Evolutionary conservation across 1,140 invertebrate genomes (phyloP).

Genomic region (Bombus waltoni): DNA sequence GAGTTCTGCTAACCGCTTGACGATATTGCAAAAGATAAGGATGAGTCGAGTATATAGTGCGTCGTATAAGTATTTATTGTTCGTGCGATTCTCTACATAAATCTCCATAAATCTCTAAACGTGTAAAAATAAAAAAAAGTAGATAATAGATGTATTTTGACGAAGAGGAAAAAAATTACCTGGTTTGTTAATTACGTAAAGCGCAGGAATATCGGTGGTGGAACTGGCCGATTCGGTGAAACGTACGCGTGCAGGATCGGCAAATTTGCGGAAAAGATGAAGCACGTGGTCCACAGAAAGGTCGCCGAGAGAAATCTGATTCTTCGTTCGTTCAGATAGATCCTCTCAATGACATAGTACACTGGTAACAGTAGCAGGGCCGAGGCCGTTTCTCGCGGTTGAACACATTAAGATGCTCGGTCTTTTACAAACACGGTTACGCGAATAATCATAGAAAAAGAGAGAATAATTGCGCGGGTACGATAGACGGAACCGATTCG

Average conservation of each 20-base stretch:
- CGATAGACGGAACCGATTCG: not conserved
- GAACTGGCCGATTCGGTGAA: not conserved
- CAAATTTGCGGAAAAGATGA: not conserved
- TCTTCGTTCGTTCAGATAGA: not conserved
- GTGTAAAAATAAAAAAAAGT: not conserved
- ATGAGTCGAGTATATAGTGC: not conserved
- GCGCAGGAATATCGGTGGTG: not conserved
- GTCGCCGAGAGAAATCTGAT: constrained; percentile 8
- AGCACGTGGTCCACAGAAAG: constrained; percentile 19
- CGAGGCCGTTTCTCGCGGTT: constrained; percentile 39
- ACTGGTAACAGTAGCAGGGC: constrained; percentile 30
- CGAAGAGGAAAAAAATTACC: not conserved
- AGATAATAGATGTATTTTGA: too few relatives aligned
- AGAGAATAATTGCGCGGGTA: not conserved
- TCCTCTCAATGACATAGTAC: constrained; percentile 12
- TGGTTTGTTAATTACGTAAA: not conserved
- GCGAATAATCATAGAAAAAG: not conserved
- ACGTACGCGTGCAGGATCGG: not conserved
- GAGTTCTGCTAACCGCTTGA: not conserved
- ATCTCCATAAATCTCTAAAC: not conserved
- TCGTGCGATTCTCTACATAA: not conserved
- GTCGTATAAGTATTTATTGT: not conserved
- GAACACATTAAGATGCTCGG: constrained; percentile 19
- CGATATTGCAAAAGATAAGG: not conserved
- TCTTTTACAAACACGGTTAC: not conserved